These are phyloP conservation scores for Epizoanthus ramosus DNA, from an alignment of 92 coral and sea anemone genomes.

Conservation along the genomic window DNA sequence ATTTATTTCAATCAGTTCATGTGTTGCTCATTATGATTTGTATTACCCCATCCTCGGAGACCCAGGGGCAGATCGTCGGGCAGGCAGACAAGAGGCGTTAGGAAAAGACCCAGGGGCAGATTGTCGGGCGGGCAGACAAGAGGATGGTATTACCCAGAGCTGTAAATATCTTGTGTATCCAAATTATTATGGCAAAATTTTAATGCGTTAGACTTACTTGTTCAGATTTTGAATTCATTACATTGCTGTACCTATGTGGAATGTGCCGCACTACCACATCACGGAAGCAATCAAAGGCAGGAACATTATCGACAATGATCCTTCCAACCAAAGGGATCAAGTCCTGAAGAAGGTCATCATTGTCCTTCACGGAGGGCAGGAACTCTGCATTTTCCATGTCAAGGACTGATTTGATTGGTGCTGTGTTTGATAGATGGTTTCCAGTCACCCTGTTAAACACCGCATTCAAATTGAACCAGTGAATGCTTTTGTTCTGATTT, in stretches of 20 bases:
- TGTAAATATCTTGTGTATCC: no score
- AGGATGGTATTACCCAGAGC: no score
- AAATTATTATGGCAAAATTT: no score
- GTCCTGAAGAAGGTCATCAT: slow-evolving; percentile 37
- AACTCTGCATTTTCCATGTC: slow-evolving; percentile 58
- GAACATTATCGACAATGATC: slow-evolving; percentile 39
- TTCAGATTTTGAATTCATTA: slow-evolving; percentile 40
- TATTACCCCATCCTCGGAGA: no score
- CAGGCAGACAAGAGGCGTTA: no score
- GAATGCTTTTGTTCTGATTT: slow-evolving; percentile 55
- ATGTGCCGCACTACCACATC: not conserved
- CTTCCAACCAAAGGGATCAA: slow-evolving; percentile 48
- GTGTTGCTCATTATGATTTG: no score
- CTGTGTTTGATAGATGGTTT: not conserved
- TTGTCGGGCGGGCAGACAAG: no score
- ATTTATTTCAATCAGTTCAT: no score
- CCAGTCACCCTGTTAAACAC: slow-evolving; percentile 37
- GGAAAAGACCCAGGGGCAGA: no score
- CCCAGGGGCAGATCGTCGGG: no score
- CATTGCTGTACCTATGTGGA: not conserved
- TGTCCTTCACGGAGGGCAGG: slow-evolving; percentile 49
- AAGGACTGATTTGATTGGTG: slow-evolving; percentile 9
- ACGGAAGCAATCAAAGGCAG: slow-evolving; percentile 14
- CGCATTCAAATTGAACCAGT: slow-evolving; percentile 61
- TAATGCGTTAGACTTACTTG: slow-evolving; percentile 42